Base-by-base conservation (phyloP, 92 coral and sea anemone species). In the Micromussa lordhowensis region DNA sequence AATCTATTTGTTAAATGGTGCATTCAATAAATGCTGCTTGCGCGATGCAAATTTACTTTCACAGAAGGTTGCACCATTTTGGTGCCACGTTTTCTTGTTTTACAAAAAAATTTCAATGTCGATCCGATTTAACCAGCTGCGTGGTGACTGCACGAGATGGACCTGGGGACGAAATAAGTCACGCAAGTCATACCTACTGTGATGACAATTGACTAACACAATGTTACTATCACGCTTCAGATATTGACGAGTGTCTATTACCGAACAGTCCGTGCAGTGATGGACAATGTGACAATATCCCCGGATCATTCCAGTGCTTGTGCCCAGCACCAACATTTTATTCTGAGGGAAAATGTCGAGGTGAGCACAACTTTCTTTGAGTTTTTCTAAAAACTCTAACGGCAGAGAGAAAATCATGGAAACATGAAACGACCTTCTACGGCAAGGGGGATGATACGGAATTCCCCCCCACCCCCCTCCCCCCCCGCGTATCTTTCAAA, bases 281-380 rank as follows among this genome's bases (percentile, higher is more conserved):
- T 53, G 86, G 79, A 5, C 17, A 26, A 11, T 87, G 90, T 34
- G 71, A 68, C 19, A 87, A 87, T 38, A 17, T 71, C 5, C 82
- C 79, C 16, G 85, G 90, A 24, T 68, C 71, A 80, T 79, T 38
- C 90, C 61, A 78, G 28, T 87, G 90, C 51, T 15, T 21, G 4
- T 87, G 90, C 28, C 85, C 85, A 8, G 21, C 3, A 13, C 57
- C 59, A 0, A 34, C 28, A 53, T 29, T 70, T 36, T 79, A 79
- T 36, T 16, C 26, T 11, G 4, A 26, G 10, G 80, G 74, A 32
- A 49, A 32, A 22, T 87, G 90, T n/a, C 14, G 44, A 78, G 79
- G 90, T 87, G 69, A 79, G 86, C 4, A 11, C 53, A 55, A 55
- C 61, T 55, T 15, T 19, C 19, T 35, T 75, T 5, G 79, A 18